Percentiles rank a stretch among this genome's conserved stretches.
These are phyloP conservation scores for Tauraco erythrolophus DNA, from an alignment of 2,113 vertebrate genomes.

Conservation along the genomic window DNA sequence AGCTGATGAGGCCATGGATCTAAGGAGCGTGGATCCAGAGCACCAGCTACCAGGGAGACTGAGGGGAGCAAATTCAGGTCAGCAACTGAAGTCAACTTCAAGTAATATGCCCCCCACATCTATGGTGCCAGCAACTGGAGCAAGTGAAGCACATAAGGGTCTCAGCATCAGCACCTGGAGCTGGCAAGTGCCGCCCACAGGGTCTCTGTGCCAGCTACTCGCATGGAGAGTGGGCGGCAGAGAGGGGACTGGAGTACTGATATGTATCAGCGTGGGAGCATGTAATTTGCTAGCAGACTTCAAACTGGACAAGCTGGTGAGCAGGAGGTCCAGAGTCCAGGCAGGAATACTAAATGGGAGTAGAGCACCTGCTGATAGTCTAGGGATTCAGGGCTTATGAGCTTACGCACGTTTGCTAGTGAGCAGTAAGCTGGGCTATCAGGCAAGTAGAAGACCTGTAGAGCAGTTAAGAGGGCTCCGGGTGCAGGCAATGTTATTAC, in stretches of 20 bases:
- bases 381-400: not conserved
- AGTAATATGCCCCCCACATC: no score
- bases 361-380: not conserved
- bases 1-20: not conserved
- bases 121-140: not conserved
- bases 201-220: not conserved
- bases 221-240: no score
- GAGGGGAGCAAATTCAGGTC: not conserved
- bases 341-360: not conserved
- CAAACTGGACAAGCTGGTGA: not conserved
- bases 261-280: not conserved
- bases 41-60: not conserved
- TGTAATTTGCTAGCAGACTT: not conserved
- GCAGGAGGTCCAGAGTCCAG: not conserved
- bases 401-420: accelerated
- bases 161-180: not conserved
- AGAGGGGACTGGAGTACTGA: not conserved
- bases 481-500: not conserved
- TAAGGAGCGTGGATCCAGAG: not conserved
- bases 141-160: not conserved
- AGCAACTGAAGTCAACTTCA: not conserved
- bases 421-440: not conserved
- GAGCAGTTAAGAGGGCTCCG: not conserved
- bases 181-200: not conserved
- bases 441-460: not conserved